A percentile compares a stretch with the other conserved stretches of the same genome.
phyloP scores from a whole-genome alignment of 2,888 invertebrate genomes.

The Strigamia crassipes region DNA sequence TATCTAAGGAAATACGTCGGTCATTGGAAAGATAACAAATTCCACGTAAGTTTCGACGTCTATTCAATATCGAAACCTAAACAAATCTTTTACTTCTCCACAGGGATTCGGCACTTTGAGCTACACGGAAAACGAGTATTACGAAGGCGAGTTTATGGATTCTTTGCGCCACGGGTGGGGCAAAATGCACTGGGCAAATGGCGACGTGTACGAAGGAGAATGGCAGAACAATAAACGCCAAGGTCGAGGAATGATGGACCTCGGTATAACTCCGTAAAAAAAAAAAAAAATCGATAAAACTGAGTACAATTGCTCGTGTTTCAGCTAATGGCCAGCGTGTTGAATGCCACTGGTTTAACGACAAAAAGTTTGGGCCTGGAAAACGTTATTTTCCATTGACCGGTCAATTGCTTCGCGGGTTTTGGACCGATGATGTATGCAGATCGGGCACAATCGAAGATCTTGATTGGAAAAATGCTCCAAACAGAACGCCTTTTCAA shows the following conservation, averaged over 20 bases:
- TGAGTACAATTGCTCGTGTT: too few relatives aligned
- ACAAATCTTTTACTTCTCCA: neutral
- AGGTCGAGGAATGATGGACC: slow-evolving; percentile 43
- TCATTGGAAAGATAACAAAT: slow-evolving; percentile 44
- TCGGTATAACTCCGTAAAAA: too few relatives aligned
- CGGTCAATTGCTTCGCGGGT: slow-evolving; percentile 19
- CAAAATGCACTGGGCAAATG: slow-evolving; percentile 39
- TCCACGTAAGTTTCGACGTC: slow-evolving; percentile 29
- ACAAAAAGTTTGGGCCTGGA: neutral
- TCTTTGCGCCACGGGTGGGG: slow-evolving; percentile 37
- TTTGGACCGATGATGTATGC: slow-evolving; percentile 10
- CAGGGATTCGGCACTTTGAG: slow-evolving; percentile 11
- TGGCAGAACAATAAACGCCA: slow-evolving; percentile 42
- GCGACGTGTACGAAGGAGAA: slow-evolving; percentile 46
- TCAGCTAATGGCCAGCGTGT: slow-evolving; percentile 41
- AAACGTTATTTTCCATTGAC: slow-evolving; percentile 39
- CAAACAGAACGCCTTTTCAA: slow-evolving; percentile 28
- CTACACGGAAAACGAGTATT: neutral
- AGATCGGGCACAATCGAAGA: slow-evolving; percentile 42
- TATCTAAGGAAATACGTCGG: slow-evolving; percentile 45
- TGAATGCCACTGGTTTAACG: slow-evolving; percentile 3
- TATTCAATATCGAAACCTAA: neutral
- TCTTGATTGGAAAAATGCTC: slow-evolving; percentile 2
- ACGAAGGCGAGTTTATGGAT: slow-evolving; percentile 42
- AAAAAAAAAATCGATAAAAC: too few relatives aligned